phyloP scores from a whole-genome alignment of 2,888 invertebrate species.

The Tenthredo scrophulariae region DNA sequence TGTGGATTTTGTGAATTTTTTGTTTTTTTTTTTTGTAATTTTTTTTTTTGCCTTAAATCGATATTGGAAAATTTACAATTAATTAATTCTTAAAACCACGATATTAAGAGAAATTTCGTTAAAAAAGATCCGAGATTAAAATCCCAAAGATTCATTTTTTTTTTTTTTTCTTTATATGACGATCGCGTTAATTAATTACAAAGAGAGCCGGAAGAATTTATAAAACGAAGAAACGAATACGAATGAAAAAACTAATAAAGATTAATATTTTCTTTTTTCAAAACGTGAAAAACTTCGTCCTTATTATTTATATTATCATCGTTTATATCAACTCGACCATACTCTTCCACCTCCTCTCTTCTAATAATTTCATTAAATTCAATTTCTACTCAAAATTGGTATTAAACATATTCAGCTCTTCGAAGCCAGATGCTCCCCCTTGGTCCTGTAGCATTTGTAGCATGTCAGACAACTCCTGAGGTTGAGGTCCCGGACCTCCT shows the following conservation, averaged over 20 bases:
- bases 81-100: neutral
- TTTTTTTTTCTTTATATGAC: too few species aligned
- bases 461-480: conserved; percentile 94
- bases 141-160: too few species aligned
- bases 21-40: neutral
- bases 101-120: conserved; percentile 5
- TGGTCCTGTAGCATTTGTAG: conserved; percentile 93
- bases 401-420: conserved; percentile 95
- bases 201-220: too few species aligned
- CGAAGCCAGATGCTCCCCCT: conserved; percentile 90
- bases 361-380: neutral
- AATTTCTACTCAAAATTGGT: conserved; percentile 85
- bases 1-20: neutral
- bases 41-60: neutral
- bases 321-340: neutral
- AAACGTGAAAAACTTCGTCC: neutral
- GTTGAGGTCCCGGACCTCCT: conserved; percentile 83
- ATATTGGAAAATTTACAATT: neutral
- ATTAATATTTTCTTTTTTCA: neutral
- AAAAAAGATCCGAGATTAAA: neutral
- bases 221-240: too few species aligned
- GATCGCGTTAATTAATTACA: too few species aligned
- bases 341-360: neutral
- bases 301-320: too few species aligned
- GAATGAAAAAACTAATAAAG: neutral